Conservation (phyloP, 2,797 vertebrate species). For the Girardinus metallicus region DNA sequence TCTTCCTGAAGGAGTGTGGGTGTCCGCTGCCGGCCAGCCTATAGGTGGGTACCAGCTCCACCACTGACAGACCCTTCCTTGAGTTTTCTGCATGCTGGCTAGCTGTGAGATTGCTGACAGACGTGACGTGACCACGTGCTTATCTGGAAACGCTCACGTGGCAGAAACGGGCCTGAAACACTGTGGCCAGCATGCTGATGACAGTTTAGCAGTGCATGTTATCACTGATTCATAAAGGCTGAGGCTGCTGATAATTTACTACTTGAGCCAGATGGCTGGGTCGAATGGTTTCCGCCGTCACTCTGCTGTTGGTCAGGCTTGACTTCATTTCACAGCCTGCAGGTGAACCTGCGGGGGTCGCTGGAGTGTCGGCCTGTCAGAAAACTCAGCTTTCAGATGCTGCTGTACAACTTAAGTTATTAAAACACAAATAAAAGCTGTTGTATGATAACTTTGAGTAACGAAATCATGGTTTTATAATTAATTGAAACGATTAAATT, state of each 20-base stretch:
- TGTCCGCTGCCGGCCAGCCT: slow-evolving; percentile 95
- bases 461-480: background rate
- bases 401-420: slow-evolving; percentile 5
- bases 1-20: slow-evolving; percentile 92
- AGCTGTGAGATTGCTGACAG: slow-evolving; percentile 32
- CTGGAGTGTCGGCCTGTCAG: slow-evolving; percentile 35
- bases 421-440: background rate
- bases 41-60: slow-evolving; percentile 85
- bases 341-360: slow-evolving; percentile 54
- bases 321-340: slow-evolving; percentile 60
- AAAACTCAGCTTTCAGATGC: slow-evolving; percentile 26
- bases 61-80: slow-evolving; percentile 10
- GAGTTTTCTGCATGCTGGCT: slow-evolving; percentile 31
- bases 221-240: slow-evolving; percentile 68
- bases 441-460: background rate
- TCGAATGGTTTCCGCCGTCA: slow-evolving; percentile 69
- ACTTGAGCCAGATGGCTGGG: slow-evolving; percentile 73
- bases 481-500: background rate
- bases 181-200: slow-evolving; percentile 46
- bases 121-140: slow-evolving; percentile 35
- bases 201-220: slow-evolving; percentile 60
- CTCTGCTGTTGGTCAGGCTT: slow-evolving; percentile 67
- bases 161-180: slow-evolving; percentile 36
- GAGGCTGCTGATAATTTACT: slow-evolving; percentile 71
- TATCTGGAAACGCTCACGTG: slow-evolving; percentile 52